These are phyloP conservation scores for Brachionus asplanchnoidis DNA, from an alignment of 1,140 invertebrate genomes.

Conservation along the genomic window DNA sequence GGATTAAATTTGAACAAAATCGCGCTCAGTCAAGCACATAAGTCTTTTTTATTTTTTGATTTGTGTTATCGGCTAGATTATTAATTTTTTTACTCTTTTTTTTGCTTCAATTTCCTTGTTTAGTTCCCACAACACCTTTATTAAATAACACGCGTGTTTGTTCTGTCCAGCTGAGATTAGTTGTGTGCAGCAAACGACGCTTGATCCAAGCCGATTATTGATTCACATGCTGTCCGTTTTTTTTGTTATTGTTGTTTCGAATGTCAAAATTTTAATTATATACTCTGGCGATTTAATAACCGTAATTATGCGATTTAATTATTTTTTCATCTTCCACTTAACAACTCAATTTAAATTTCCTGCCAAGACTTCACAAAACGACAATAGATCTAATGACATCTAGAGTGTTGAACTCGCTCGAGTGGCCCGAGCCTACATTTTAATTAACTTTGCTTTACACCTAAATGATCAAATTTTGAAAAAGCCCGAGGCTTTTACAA, in stretches of 20 bases:
- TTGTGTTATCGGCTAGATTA: background rate
- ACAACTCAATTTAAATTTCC: background rate
- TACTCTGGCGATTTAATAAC: conserved; percentile 4
- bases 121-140: conserved; percentile 8
- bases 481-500: background rate
- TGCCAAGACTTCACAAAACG: background rate
- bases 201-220: background rate
- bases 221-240: background rate
- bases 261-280: background rate
- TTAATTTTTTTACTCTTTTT: background rate
- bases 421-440: background rate
- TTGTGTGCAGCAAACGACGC: background rate
- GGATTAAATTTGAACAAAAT: background rate
- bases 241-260: background rate
- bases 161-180: background rate
- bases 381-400: background rate
- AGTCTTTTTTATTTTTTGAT: background rate
- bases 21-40: background rate
- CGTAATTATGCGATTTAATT: conserved; percentile 13
- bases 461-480: background rate
- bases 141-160: conserved; percentile 24
- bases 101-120: background rate
- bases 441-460: background rate
- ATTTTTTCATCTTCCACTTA: background rate
- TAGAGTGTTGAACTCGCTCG: background rate